Percentiles rank a stretch among this genome's conserved stretches.
Conservation (phyloP, 2,113 vertebrate genomes). For the Calonectris borealis region DNA sequence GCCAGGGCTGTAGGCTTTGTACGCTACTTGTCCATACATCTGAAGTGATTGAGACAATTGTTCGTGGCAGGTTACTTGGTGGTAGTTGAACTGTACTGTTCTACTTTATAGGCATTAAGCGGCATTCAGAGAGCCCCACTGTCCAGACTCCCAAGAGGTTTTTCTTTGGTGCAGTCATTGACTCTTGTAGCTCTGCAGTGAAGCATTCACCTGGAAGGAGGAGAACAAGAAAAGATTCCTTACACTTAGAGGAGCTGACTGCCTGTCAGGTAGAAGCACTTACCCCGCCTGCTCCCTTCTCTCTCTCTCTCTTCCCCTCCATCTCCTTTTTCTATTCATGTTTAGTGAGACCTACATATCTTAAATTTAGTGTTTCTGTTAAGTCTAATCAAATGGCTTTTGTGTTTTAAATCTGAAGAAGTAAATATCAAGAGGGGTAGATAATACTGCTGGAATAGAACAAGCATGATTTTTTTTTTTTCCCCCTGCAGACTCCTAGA, state of each 20-base stretch:
- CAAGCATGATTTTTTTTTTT: background rate
- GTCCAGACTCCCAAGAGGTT: slow-evolving; percentile 85
- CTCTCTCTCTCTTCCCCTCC: background rate
- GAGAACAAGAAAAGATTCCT: slow-evolving; percentile 48
- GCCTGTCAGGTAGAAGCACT: slow-evolving; percentile 79
- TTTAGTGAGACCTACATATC: background rate
- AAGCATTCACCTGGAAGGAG: slow-evolving; percentile 21
- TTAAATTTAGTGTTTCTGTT: background rate
- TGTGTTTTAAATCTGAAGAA: background rate
- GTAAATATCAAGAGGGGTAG: background rate
- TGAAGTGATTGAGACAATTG: background rate
- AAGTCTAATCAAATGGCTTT: background rate
- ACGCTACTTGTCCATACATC: background rate
- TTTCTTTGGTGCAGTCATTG: slow-evolving; percentile 86
- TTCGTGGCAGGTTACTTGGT: background rate
- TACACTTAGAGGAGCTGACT: slow-evolving; percentile 49
- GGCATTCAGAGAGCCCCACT: slow-evolving; percentile 16
- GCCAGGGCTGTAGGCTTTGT: background rate
- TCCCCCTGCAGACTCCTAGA: slow-evolving; percentile 68
- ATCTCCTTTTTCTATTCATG: background rate
- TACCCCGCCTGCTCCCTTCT: background rate
- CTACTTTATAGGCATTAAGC: slow-evolving; percentile 38
- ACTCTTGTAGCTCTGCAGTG: slow-evolving; percentile 50
- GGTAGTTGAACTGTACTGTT: background rate
- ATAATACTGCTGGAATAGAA: background rate